Evolutionary conservation across 2,888 invertebrate species (phyloP).

Genomic region (Phlogophora meticulosa): DNA sequence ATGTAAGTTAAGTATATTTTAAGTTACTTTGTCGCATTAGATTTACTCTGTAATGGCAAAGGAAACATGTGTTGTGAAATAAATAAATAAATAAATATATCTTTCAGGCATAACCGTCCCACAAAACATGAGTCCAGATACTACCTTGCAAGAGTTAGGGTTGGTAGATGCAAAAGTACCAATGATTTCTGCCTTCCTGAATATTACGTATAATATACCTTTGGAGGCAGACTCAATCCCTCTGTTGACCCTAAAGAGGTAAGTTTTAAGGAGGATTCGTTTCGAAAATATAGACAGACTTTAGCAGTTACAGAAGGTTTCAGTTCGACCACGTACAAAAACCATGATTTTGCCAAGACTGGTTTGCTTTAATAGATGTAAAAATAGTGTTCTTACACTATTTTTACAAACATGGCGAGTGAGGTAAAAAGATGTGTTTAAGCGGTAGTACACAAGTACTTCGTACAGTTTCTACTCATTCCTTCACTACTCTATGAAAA

Average conservation of each 20-base stretch:
- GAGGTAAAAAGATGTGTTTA: neutral
- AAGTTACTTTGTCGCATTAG: no score
- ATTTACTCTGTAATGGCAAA: no score
- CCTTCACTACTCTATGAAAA: no score
- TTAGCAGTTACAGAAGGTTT: no score
- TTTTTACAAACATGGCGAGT: neutral
- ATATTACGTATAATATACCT: conserved; percentile 23
- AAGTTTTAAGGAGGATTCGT: neutral
- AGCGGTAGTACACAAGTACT: neutral
- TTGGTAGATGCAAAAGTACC: conserved; percentile 15
- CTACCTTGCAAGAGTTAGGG: conserved; percentile 38
- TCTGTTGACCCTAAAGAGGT: conserved; percentile 30
- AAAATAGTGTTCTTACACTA: no score
- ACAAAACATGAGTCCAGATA: neutral
- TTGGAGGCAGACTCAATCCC: conserved; percentile 17
- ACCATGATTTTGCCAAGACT: no score
- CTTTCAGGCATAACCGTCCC: conserved; percentile 27
- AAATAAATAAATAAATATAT: neutral
- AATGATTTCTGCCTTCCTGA: conserved; percentile 12
- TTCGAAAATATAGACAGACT: no score
- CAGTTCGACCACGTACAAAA: no score
- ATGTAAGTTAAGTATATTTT: no score
- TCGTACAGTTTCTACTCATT: no score
- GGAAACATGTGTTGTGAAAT: no score
- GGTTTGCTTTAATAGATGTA: no score